Evolutionary conservation across 2,113 vertebrate species (phyloP), one percentile per base, ranked within the genome.

Genomic region (Brienomyrus brachyistius): DNA sequence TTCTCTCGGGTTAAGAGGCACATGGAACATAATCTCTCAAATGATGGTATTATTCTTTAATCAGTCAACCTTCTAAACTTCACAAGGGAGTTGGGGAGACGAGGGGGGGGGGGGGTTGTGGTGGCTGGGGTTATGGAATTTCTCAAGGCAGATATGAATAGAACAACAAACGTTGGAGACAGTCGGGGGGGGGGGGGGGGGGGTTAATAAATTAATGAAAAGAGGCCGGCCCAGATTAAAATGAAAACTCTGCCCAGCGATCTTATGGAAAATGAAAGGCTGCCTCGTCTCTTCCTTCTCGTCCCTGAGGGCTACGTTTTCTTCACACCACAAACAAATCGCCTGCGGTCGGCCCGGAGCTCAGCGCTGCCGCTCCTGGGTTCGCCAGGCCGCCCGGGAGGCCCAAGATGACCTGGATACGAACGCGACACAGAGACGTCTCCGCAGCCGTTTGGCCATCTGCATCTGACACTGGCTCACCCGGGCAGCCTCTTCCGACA

Each of bases 41-140:
- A 89, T 87, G 89, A 91, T 91, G 74, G 91, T 84, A 91, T 91
- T 92, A 89, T 91, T 7, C 90, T 90, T 93, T 88, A 92, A 91
- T 90, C 86, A 91, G 82, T 51, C 91, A 90, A 91, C 88, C 89
- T 88, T 47, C 80, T 50, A 84, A 91, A 40, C 80, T 88, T 77
- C 88, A 23, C 9, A 19, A 54, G 52, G 17, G 52, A 54, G 52
- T 54, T 19, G 48, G 51, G 48, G 82, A 1, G 56, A 1, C 51
- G 88, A 31, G 19, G 82, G 43, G 82, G 3, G 56, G 7, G 59
- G 82, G 19, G 82, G 83, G 90, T 56, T 6, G 21, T 21, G 17
- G 48, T 35, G 52, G 31, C 19, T 19, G 23, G 40, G 88, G 74
- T 62, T 4, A 40, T 48, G 45, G 70, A 70, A 66, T 84, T 40